phyloP scores from a whole-genome alignment of 2,888 invertebrate genomes.

The Nymphalis urticae region DNA sequence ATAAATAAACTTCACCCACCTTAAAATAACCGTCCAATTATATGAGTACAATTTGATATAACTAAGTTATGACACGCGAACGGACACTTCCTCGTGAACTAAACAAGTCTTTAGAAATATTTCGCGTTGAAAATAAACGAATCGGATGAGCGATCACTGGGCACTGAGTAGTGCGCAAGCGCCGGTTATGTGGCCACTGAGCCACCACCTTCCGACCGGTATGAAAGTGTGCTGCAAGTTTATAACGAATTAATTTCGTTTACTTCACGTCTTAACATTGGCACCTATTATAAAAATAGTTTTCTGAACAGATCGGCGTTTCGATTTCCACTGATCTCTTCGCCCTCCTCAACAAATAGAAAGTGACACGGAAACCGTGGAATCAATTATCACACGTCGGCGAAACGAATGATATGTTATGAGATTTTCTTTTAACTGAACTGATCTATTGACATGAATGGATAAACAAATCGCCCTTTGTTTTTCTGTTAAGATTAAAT shows the following conservation, averaged over 20 bases:
- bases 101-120: constrained; percentile 32
- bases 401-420: background rate
- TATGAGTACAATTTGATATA: constrained; percentile 9
- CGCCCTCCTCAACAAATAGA: constrained; percentile 27
- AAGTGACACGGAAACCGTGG: constrained; percentile 23
- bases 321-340: constrained; percentile 5
- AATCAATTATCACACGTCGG: constrained; percentile 9
- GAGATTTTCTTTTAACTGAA: background rate
- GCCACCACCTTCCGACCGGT: constrained; percentile 51
- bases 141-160: constrained; percentile 40
- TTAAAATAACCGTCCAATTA: constrained; percentile 28
- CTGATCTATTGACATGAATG: background rate
- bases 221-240: constrained; percentile 63
- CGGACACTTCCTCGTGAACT: constrained; percentile 40
- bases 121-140: constrained; percentile 37
- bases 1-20: constrained; percentile 20
- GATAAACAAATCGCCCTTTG: no score
- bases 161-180: constrained; percentile 56
- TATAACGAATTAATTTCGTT: constrained; percentile 72
- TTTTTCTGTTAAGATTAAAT: no score
- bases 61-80: constrained; percentile 33
- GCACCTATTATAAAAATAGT: constrained; percentile 58
- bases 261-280: constrained; percentile 64
- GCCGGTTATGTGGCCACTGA: constrained; percentile 64
- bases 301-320: constrained; percentile 38